Evolutionary conservation across 2,888 invertebrate species (phyloP).

Genomic region (Patella depressa): DNA sequence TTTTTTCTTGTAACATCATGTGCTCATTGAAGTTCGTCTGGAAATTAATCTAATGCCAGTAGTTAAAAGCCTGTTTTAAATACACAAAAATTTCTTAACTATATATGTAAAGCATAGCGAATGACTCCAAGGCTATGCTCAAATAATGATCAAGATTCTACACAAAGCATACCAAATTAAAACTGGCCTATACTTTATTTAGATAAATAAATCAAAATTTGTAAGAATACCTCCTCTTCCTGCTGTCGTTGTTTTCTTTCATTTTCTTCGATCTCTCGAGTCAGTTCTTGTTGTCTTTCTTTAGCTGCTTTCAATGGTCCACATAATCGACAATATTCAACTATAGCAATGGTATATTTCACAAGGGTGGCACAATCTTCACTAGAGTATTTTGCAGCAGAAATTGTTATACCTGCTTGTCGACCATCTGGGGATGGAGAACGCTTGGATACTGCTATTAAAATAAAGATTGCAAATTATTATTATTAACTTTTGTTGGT

Average conservation of each 20-base stretch:
- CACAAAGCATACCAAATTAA: not conserved
- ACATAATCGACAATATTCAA: slow-evolving; percentile 69
- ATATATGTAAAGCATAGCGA: too few species aligned
- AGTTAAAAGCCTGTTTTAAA: too few species aligned
- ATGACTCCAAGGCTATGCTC: too few species aligned
- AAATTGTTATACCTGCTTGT: slow-evolving; percentile 65
- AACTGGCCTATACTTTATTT: not conserved
- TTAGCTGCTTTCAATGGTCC: slow-evolving; percentile 62
- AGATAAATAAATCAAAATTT: not conserved
- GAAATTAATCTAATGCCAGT: too few species aligned
- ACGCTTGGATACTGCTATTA: slow-evolving; percentile 34
- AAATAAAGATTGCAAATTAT: too few species aligned
- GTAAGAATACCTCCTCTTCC: slow-evolving; percentile 61
- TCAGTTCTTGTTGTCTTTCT: slow-evolving; percentile 65
- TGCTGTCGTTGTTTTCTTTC: slow-evolving; percentile 64
- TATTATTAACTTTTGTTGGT: too few species aligned
- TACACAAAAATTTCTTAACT: too few species aligned
- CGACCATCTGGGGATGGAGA: slow-evolving; percentile 54
- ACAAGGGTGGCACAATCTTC: slow-evolving; percentile 71
- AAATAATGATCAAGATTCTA: not conserved
- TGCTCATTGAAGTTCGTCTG: too few species aligned
- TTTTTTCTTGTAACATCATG: too few species aligned
- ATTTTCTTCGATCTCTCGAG: slow-evolving; percentile 70
- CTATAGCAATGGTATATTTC: slow-evolving; percentile 71
- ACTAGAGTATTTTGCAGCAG: slow-evolving; percentile 70